These are phyloP conservation scores for Mythimna lalbum DNA, from an alignment of 2,888 invertebrate species.

Conservation along the genomic window DNA sequence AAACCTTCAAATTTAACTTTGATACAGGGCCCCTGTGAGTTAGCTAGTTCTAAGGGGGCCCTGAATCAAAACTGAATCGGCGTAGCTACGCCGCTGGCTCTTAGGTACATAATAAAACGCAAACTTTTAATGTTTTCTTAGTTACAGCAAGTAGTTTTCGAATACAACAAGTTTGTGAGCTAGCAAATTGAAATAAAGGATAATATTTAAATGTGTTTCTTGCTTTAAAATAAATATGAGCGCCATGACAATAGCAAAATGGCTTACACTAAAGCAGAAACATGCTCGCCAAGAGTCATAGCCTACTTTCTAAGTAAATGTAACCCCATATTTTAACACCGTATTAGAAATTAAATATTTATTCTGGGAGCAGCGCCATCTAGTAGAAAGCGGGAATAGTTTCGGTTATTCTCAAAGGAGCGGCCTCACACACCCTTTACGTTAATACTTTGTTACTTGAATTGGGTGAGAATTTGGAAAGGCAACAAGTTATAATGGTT, in stretches of 20 bases:
- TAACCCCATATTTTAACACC: constrained; percentile 50
- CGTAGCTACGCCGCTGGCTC: too few relatives aligned
- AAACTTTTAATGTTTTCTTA: background rate
- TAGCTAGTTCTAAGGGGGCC: too few relatives aligned
- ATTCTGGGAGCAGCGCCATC: constrained; percentile 46
- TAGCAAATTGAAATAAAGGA: background rate
- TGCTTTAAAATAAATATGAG: background rate
- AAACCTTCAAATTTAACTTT: too few relatives aligned
- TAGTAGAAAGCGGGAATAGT: constrained; percentile 48
- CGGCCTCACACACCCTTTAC: constrained; percentile 44
- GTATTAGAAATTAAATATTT: constrained; percentile 61
- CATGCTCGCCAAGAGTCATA: constrained; percentile 29
- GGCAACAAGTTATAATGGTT: constrained; percentile 43
- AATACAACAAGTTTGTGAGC: background rate
- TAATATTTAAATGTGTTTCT: background rate
- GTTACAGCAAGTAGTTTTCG: background rate
- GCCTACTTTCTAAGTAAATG: constrained; percentile 40
- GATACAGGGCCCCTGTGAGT: too few relatives aligned
- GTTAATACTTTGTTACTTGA: constrained; percentile 39
- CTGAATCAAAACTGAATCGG: too few relatives aligned
- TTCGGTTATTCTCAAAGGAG: constrained; percentile 56
- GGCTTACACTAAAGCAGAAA: constrained; percentile 1
- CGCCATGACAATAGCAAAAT: background rate
- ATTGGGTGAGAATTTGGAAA: constrained; percentile 43
- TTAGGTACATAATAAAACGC: background rate